Conservation (phyloP, 2,797 vertebrate genomes). For the Scyliorhinus canicula region DNA sequence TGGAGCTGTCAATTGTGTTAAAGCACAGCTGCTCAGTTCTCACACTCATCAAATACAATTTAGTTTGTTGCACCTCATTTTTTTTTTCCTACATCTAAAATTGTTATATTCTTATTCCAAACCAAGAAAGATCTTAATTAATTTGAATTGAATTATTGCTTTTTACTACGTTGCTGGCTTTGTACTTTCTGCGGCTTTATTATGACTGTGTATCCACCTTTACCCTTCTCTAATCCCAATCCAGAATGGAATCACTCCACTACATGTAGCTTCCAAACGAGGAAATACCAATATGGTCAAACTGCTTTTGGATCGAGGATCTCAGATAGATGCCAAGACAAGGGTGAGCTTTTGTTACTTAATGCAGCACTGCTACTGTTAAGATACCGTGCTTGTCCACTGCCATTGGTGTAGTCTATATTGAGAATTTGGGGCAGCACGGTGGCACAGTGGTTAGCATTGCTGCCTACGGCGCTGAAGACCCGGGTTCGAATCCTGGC, state of each 20-base stretch:
- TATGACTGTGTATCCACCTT: not conserved
- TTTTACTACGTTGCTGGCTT: not conserved
- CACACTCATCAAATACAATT: not conserved
- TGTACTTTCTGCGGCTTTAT: not conserved
- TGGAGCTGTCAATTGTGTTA: not conserved
- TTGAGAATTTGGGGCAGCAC: not conserved
- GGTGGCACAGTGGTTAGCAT: no score
- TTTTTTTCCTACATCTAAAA: not conserved
- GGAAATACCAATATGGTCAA: conserved; percentile 98
- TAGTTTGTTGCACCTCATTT: not conserved
- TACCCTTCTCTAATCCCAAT: conserved; percentile 41
- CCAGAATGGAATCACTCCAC: conserved; percentile 93
- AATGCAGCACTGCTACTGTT: conserved; percentile 41
- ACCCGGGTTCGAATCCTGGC: no score
- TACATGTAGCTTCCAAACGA: conserved; percentile 95
- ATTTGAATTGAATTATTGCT: not conserved
- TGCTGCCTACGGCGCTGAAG: no score
- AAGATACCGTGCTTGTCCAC: conserved; percentile 39
- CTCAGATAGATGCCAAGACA: conserved; percentile 95
- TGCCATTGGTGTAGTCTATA: conserved; percentile 25
- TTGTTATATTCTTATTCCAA: not conserved
- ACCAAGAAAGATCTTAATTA: no score
- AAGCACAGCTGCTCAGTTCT: not conserved
- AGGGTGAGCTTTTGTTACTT: conserved; percentile 67
- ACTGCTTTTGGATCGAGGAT: conserved; percentile 84